Evolutionary conservation across 1,140 invertebrate species (phyloP).

Genomic region (Aradophagus sp.): DNA sequence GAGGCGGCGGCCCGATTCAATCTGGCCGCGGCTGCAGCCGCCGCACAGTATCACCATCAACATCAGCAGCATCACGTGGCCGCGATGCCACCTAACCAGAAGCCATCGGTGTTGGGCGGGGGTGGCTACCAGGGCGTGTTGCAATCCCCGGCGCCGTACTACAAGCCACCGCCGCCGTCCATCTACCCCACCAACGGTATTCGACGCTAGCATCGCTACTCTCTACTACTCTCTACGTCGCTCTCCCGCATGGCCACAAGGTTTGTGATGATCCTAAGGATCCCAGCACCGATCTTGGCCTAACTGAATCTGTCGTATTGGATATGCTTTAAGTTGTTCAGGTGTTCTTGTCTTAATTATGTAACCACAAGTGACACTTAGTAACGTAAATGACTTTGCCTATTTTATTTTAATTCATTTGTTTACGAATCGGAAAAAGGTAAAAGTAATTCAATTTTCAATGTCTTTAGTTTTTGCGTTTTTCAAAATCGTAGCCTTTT

Average conservation of each 20-base stretch:
- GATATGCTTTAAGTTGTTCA: too few species aligned
- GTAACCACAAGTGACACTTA: too few species aligned
- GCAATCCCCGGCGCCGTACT: conserved; percentile 45
- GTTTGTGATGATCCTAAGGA: conserved; percentile 54
- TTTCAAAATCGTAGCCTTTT: too few species aligned
- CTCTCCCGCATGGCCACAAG: conserved; percentile 51
- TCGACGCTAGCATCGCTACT: conserved; percentile 57
- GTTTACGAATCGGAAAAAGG: too few species aligned
- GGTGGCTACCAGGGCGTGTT: conserved; percentile 52
- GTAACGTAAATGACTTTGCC: too few species aligned
- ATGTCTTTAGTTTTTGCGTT: too few species aligned
- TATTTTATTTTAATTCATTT: too few species aligned
- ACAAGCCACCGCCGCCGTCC: conserved; percentile 55
- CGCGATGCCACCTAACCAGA: conserved; percentile 21
- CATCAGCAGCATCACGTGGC: conserved; percentile 42
- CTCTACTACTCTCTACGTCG: conserved; percentile 37
- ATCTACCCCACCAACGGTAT: conserved; percentile 59
- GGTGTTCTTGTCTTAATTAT: too few species aligned
- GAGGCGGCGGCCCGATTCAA: conserved; percentile 40
- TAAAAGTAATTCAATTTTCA: too few species aligned
- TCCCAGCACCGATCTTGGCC: conserved; percentile 12
- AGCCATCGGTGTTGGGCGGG: conserved; percentile 43
- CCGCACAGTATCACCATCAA: conserved; percentile 36
- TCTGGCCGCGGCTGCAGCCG: conserved; percentile 19
- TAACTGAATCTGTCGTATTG: conserved; percentile 17